Evolutionary conservation across 1,140 invertebrate genomes (phyloP), one percentile per base, ranked within the genome.

Genomic region (Brachionus rubens): DNA sequence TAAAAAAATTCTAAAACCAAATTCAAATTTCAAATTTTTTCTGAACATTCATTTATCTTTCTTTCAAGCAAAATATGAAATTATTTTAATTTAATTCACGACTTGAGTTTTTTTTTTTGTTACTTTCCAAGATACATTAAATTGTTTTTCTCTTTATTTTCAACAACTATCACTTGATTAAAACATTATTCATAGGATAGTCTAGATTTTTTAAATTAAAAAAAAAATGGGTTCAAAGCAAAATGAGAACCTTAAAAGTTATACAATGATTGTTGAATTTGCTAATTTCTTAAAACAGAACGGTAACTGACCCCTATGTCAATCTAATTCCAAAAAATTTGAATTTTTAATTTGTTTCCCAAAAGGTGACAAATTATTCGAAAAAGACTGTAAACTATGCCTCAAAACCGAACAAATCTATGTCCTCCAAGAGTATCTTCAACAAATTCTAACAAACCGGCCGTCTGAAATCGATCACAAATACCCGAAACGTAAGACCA

Each of bases 331-430:
- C 36, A 19, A 16, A 36, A 16, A 21, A 33, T 16, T 5, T 19
- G 2, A 5, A 36, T 16, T 59, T 40, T 36, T 5, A 36, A 36
- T 36, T 36, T 36, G 9, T 36, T 36, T 36, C 4, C n/a, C n/a
- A 36, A 5, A 36, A 65, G 59, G 59, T 0, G 59, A 65, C 40
- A 65, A 65, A 43, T 7, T 65, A 21, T 65, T 65, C 36, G 36
- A 65, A 12, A 65, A 65, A 43, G 59, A 65, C 5, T 26, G 36
- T 2, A 65, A 65, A 65, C 59, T 65, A n/a, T 65, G 59, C 21
- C n/a, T 65, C 12, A 65, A 41, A 65, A 65, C 3, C 16, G 59
- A 65, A 3, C 59, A 65, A 46, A 5, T 65, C 6, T 10, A n/a
- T 6, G 40, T 65, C 43, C 24, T 65, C 0, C 36, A 65, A 12